These are phyloP conservation scores for Pyrgus malvae DNA, from an alignment of 2,888 invertebrate genomes.

Conservation along the genomic window DNA sequence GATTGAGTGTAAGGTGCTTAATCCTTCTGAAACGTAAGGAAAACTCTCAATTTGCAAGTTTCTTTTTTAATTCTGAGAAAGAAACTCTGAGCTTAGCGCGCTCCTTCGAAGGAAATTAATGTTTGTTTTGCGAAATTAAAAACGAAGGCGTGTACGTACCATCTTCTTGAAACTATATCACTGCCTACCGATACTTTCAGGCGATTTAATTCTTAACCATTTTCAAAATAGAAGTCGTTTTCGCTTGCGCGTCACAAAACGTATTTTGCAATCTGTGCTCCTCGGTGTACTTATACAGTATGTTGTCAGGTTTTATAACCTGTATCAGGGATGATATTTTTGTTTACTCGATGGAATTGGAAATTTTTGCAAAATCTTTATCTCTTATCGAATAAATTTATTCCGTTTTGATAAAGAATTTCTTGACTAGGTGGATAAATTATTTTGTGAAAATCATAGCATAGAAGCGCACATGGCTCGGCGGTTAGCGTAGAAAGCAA, in stretches of 20 bases:
- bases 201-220: neutral
- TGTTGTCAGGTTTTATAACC: constrained; percentile 7
- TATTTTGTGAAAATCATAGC: neutral
- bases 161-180: constrained; percentile 18
- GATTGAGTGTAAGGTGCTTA: constrained; percentile 9
- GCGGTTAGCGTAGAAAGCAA: too few species aligned
- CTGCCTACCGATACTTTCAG: neutral
- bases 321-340: constrained; percentile 30
- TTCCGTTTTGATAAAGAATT: neutral
- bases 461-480: too few species aligned
- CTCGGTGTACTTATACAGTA: neutral
- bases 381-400: constrained; percentile 2
- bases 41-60: constrained; percentile 25
- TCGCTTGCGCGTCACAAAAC: neutral
- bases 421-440: neutral
- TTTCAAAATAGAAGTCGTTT: neutral
- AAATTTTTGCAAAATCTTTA: constrained; percentile 31
- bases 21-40: constrained; percentile 6
- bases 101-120: constrained; percentile 61
- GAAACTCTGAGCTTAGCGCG: constrained; percentile 33
- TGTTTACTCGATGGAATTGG: constrained; percentile 43
- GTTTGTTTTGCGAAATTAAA: constrained; percentile 72
- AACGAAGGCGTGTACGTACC: constrained; percentile 44
- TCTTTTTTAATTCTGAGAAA: constrained; percentile 18
- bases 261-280: neutral